A percentile compares a stretch with the other conserved stretches of the same genome.
Conservation (phyloP, 2,797 vertebrate species). For the Nasua narica region DNA sequence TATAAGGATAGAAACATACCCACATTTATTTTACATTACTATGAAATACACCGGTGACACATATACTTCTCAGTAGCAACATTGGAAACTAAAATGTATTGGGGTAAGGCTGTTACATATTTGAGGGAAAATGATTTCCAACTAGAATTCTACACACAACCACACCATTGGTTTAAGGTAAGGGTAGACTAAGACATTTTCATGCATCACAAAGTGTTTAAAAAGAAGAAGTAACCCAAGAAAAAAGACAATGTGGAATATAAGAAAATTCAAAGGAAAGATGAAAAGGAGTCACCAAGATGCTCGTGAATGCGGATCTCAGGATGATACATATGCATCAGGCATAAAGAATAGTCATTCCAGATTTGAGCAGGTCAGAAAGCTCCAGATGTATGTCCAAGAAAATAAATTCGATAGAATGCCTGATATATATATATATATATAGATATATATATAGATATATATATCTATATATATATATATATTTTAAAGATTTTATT, state of each 20-base stretch:
- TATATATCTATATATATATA: too few relatives aligned
- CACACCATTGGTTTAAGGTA: neutral
- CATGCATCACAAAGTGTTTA: neutral
- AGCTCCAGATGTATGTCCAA: neutral
- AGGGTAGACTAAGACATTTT: neutral
- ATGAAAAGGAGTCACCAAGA: neutral
- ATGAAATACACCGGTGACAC: neutral
- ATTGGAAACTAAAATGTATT: neutral
- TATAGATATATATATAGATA: too few relatives aligned
- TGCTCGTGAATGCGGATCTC: neutral
- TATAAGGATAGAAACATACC: neutral
- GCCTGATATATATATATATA: too few relatives aligned
- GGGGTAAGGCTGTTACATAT: neutral
- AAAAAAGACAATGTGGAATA: neutral
- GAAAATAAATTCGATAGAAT: conserved; percentile 13
- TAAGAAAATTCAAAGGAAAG: neutral
- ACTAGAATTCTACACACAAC: neutral
- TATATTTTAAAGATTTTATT: too few relatives aligned
- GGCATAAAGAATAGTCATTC: neutral
- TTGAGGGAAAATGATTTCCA: conserved; percentile 3
- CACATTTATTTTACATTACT: neutral
- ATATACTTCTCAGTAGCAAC: neutral
- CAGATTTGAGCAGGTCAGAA: neutral
- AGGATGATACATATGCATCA: neutral
- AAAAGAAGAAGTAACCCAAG: neutral